Conservation (phyloP, 2,888 invertebrate species). For the Ectemnius continuus region DNA sequence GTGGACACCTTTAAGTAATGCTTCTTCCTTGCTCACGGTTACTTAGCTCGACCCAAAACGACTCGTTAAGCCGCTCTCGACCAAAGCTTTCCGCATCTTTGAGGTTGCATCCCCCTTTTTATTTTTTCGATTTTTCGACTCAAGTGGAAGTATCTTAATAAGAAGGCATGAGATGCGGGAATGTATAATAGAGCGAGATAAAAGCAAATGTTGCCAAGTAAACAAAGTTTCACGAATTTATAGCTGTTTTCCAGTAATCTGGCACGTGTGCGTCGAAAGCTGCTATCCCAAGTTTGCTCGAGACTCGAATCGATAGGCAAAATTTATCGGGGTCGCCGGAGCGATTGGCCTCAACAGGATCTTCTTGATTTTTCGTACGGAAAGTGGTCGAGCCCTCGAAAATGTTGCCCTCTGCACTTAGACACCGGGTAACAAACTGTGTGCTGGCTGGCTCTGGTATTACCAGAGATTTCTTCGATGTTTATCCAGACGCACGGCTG, state of each 20-base stretch:
- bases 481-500: slow-evolving; percentile 21
- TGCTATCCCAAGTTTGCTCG: background rate
- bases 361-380: too few relatives aligned
- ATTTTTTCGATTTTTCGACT: too few relatives aligned
- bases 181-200: background rate
- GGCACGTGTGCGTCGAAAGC: background rate
- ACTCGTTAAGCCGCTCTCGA: slow-evolving; percentile 23
- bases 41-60: slow-evolving; percentile 3
- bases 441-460: too few relatives aligned
- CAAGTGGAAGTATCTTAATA: too few relatives aligned
- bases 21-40: slow-evolving; percentile 14
- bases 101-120: too few relatives aligned
- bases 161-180: too few relatives aligned
- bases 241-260: slow-evolving; percentile 10
- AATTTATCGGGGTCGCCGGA: slow-evolving; percentile 6
- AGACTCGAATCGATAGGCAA: slow-evolving; percentile 3
- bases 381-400: background rate
- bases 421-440: too few relatives aligned
- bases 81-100: background rate
- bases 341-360: too few relatives aligned
- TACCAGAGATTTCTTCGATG: slow-evolving; percentile 8
- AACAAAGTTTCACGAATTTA: background rate
- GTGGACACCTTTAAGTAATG: slow-evolving; percentile 6
- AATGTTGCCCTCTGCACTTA: too few relatives aligned
- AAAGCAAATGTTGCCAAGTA: too few relatives aligned